Evolutionary conservation across 2,888 invertebrate species (phyloP).

Genomic region (Drosophila tripunctata): DNA sequence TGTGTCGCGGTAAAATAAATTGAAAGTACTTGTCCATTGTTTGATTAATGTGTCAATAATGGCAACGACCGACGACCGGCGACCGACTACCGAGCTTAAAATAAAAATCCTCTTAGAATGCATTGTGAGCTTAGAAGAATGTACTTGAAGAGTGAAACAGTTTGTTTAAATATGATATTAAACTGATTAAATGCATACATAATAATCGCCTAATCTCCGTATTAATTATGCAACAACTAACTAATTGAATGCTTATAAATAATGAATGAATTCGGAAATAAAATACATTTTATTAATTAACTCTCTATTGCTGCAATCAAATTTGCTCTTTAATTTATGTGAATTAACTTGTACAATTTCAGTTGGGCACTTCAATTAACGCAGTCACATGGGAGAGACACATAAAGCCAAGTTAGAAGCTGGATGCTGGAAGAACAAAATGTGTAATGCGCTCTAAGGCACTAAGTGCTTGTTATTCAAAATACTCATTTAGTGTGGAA

Average conservation of each 20-base stretch:
- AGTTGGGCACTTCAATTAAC: not conserved
- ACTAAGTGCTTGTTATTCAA: slow-evolving; percentile 60
- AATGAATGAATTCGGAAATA: not conserved
- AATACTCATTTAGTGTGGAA: slow-evolving; percentile 48
- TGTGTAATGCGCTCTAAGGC: slow-evolving; percentile 30
- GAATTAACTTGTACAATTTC: not conserved
- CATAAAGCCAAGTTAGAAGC: slow-evolving; percentile 10
- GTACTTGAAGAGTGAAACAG: not conserved
- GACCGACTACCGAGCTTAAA: not conserved
- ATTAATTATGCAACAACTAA: no score
- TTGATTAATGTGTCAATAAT: slow-evolving; percentile 79
- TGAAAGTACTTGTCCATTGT: slow-evolving; percentile 78
- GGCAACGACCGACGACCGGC: slow-evolving; percentile 6
- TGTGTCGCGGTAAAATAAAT: slow-evolving; percentile 69
- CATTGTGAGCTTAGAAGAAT: slow-evolving; percentile 20
- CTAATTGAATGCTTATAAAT: slow-evolving; percentile 12
- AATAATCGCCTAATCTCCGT: no score
- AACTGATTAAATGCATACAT: no score
- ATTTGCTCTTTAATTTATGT: not conserved
- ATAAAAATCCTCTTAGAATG: slow-evolving; percentile 3
- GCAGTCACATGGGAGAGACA: not conserved
- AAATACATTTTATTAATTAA: not conserved
- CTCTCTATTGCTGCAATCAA: not conserved
- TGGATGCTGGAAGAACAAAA: not conserved
- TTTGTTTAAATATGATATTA: not conserved